Evolutionary conservation across 2,888 invertebrate species (phyloP).

Genomic region (Troides aeacus): DNA sequence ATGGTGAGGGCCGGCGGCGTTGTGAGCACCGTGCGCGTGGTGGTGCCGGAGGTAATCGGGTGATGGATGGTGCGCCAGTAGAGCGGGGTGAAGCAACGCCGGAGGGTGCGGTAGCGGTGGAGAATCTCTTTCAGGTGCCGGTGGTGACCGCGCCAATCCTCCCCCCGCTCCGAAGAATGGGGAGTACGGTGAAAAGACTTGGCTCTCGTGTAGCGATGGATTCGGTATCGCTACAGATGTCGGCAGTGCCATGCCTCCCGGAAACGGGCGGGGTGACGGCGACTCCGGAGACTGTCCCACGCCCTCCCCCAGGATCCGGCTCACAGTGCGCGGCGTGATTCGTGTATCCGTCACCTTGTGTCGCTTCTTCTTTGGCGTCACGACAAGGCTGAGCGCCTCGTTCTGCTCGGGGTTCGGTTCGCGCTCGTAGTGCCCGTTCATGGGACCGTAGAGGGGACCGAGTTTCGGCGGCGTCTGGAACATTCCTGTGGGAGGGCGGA

Average conservation of each 20-base stretch:
- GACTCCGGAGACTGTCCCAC: conserved; percentile 86
- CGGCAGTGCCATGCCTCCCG: conserved; percentile 93
- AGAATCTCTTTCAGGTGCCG: conserved; percentile 86
- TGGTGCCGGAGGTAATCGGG: conserved; percentile 88
- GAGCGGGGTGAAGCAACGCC: conserved; percentile 91
- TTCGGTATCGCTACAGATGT: conserved; percentile 98
- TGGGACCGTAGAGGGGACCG: conserved; percentile 83
- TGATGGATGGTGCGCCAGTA: conserved; percentile 90
- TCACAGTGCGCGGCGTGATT: conserved; percentile 94
- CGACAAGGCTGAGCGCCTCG: conserved; percentile 96
- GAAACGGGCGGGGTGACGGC: conserved; percentile 87
- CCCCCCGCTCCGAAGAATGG: conserved; percentile 89
- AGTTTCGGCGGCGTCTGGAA: conserved; percentile 93
- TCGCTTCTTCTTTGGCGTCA: conserved; percentile 96
- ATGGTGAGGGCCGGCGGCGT: conserved; percentile 85
- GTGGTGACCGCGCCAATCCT: conserved; percentile 78
- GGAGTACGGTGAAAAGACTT: conserved; percentile 95
- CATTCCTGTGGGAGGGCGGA: conserved; percentile 85
- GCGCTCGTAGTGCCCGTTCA: conserved; percentile 83
- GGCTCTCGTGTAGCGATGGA: conserved; percentile 96
- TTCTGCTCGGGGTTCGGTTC: conserved; percentile 91
- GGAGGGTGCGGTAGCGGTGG: conserved; percentile 92
- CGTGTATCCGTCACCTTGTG: conserved; percentile 98
- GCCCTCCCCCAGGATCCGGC: conserved; percentile 90
- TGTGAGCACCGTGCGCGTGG: conserved; percentile 87